Evolutionary conservation across 1,140 invertebrate genomes (phyloP).

Genomic region (Drosophila serrata): DNA sequence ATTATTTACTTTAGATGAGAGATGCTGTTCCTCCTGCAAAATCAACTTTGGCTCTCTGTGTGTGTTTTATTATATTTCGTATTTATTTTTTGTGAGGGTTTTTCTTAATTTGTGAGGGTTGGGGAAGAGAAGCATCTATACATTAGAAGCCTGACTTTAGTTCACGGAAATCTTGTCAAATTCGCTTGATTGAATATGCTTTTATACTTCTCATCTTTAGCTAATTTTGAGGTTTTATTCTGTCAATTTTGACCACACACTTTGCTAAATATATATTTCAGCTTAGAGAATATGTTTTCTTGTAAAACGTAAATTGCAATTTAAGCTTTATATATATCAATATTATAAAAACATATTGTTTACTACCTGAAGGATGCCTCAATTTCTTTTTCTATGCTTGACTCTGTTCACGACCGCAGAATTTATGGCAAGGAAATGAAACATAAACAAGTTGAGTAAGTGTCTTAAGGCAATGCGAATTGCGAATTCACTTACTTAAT

Average conservation of each 20-base stretch:
- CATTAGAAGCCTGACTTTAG: conserved; percentile 44
- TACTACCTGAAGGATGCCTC: neutral
- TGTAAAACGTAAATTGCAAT: conserved; percentile 50
- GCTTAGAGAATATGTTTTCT: conserved; percentile 29
- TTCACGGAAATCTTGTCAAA: conserved; percentile 79
- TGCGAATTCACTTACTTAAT: conserved; percentile 25
- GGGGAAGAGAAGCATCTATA: conserved; percentile 28
- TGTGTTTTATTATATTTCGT: conserved; percentile 8
- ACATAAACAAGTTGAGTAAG: conserved; percentile 52
- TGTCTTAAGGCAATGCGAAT: conserved; percentile 16
- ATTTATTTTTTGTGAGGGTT: conserved; percentile 46
- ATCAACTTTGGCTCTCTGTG: conserved; percentile 42
- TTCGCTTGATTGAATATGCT: conserved; percentile 78
- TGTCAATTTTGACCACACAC: conserved; percentile 55
- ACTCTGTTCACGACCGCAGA: conserved; percentile 49
- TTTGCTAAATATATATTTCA: neutral
- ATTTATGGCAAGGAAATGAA: conserved; percentile 73
- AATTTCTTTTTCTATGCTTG: conserved; percentile 1
- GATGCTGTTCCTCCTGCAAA: conserved; percentile 49
- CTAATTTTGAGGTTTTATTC: conserved; percentile 12
- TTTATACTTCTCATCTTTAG: conserved; percentile 16
- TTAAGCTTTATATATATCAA: conserved; percentile 55
- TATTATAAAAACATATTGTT: conserved; percentile 58
- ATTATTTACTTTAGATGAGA: conserved; percentile 78
- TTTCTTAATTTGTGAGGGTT: conserved; percentile 54